Conservation (phyloP, 2,113 vertebrate genomes). For the Nanorana parkeri region DNA sequence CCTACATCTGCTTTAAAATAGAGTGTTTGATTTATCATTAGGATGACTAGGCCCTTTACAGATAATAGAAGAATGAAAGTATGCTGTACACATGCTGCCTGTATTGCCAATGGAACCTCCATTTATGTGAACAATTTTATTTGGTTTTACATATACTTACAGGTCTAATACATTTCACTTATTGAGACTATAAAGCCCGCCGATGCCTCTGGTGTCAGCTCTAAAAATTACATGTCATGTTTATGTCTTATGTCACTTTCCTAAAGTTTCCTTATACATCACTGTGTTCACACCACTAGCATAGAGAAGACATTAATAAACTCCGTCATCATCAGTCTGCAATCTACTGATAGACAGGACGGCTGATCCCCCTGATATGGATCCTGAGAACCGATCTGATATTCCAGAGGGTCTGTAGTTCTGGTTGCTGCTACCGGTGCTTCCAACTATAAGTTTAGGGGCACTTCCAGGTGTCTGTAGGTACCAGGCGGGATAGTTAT, state of each 20-base stretch:
- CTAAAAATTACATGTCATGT: background rate
- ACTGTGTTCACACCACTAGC: background rate
- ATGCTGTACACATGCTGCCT: too few relatives aligned
- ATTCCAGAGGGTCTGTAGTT: background rate
- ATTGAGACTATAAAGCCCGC: too few relatives aligned
- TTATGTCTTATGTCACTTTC: background rate
- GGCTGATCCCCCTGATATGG: background rate
- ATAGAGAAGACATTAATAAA: background rate
- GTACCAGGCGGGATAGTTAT: background rate
- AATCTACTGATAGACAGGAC: background rate
- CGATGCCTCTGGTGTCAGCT: too few relatives aligned
- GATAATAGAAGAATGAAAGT: too few relatives aligned
- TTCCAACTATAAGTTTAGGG: background rate
- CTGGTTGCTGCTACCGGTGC: background rate
- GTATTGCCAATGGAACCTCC: too few relatives aligned
- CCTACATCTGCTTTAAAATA: too few relatives aligned
- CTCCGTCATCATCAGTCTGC: background rate
- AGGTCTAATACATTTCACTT: too few relatives aligned
- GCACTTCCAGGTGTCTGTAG: background rate
- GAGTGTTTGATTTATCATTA: too few relatives aligned
- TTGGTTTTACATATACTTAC: too few relatives aligned
- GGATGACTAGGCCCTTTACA: too few relatives aligned
- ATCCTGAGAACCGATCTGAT: background rate
- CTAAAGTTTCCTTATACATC: background rate
- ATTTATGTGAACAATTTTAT: too few relatives aligned